Conservation (phyloP, 2,888 invertebrate genomes). For the Philhelius pedissequus region DNA sequence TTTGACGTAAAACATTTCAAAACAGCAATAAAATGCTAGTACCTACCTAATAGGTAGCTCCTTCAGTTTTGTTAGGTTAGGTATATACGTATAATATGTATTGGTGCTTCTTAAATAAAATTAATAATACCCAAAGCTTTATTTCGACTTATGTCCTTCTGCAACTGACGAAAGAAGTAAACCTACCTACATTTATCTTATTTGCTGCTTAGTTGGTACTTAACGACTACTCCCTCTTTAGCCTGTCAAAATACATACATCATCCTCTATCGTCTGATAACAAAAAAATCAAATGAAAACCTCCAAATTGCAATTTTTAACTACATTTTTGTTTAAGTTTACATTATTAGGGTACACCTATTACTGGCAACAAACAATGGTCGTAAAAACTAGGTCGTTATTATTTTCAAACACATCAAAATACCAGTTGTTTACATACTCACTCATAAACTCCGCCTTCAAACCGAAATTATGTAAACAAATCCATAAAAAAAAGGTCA, state of each 20-base stretch:
- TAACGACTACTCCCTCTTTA: too few relatives aligned
- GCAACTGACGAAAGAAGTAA: too few relatives aligned
- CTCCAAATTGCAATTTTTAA: neutral
- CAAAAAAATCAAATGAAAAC: neutral
- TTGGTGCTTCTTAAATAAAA: too few relatives aligned
- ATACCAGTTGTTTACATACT: slow-evolving; percentile 32
- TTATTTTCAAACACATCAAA: slow-evolving; percentile 26
- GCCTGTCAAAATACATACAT: too few relatives aligned
- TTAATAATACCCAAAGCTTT: too few relatives aligned
- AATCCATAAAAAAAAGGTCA: slow-evolving; percentile 52
- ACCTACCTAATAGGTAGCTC: too few relatives aligned
- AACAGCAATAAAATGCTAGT: neutral
- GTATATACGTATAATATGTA: too few relatives aligned
- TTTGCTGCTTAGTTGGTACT: too few relatives aligned
- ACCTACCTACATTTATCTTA: too few relatives aligned
- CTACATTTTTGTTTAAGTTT: neutral
- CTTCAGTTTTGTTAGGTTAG: too few relatives aligned
- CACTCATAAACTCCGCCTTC: slow-evolving; percentile 54
- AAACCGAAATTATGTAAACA: slow-evolving; percentile 42
- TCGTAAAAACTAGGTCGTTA: slow-evolving; percentile 43
- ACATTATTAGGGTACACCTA: neutral
- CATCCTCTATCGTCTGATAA: too few relatives aligned
- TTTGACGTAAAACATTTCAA: neutral
- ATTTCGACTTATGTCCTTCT: too few relatives aligned
- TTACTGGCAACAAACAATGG: neutral